Evolutionary conservation across 2,888 invertebrate genomes (phyloP), one percentile per base, ranked within the genome.

Genomic region (Melieria omissa): DNA sequence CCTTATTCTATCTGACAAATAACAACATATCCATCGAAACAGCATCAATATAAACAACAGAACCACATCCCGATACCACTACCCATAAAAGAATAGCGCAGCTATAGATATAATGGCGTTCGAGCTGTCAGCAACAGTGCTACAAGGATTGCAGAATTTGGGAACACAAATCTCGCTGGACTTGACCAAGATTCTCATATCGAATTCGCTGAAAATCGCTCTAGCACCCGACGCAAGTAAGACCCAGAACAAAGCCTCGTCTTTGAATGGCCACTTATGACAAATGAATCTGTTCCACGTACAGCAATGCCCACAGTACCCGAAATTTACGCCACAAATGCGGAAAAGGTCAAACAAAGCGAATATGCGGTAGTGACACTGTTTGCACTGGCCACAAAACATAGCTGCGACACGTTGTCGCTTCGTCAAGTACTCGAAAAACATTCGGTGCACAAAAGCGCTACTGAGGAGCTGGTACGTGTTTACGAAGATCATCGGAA

Each of bases 141-240:
- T 86, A 9, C 82, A 83, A 14, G 87, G 87, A 0, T 79, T 87
- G 0, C 79, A 80, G 45, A 79, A 83, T 67, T 75, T 87, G 47
- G 85, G 85, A 9, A 80, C 77, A 10, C 75, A 74, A 1, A 79
- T 87, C 14, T 80, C 80, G 12, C 71, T 81, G 9, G 82, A 83
- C 16, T 76, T 83, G 5, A 82, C 83, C 10, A 85, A 83, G 73
- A 84, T 84, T 47, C 78, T 87, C 0, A 85, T 87, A 16, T 79
- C 82, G 9, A 87, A 86, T 75, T 81, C 85, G 0, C 75, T 87
- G 0, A 86, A 87, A 72, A 71, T 86, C 63, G 83, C 84, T 0
- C 79, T 87, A 44, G 82, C 85, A 74, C 84, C 84, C 44, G 85
- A 86, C 76, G 84, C 85, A 73, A 86, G 87, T 87, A 79, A 77